A percentile compares a stretch with the other conserved stretches of the same genome.
Conservation (phyloP, 2,797 vertebrate species). For the Chloroceryle inda region DNA sequence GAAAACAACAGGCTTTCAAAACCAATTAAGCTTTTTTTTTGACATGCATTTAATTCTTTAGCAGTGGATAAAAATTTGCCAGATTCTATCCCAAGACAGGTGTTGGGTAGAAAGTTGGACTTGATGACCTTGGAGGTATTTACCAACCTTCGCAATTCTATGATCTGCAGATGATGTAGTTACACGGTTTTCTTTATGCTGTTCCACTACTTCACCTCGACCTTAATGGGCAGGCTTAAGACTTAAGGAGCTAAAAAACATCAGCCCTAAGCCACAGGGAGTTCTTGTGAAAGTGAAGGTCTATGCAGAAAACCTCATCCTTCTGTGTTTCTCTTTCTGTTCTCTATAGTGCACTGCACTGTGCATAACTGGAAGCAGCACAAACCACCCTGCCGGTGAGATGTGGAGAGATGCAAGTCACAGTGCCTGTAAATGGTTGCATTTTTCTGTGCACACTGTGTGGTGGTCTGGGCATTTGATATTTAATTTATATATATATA, state of each 20-base stretch:
- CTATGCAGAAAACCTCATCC: background rate
- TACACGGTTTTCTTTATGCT: background rate
- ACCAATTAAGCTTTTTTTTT: background rate
- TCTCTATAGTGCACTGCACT: background rate
- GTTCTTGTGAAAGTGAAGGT: slow-evolving; percentile 15
- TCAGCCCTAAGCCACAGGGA: background rate
- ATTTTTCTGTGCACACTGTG: background rate
- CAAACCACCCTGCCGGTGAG: background rate
- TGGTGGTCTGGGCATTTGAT: background rate
- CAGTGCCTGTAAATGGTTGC: background rate
- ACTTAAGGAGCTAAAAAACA: background rate
- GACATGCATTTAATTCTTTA: fast-evolving
- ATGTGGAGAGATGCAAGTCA: background rate
- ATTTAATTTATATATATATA: no score
- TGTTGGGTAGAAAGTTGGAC: no score
- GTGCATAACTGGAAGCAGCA: background rate
- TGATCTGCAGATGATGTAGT: background rate
- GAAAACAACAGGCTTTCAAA: background rate
- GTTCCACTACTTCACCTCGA: background rate
- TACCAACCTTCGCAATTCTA: no score
- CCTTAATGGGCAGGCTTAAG: background rate
- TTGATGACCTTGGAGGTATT: no score
- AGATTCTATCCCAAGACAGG: background rate
- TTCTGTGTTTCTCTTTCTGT: background rate
- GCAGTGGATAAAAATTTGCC: background rate